A percentile compares a stretch with the other conserved stretches of the same genome.
These are phyloP conservation scores for Spinibarbus caldwelli DNA, from an alignment of 2,797 vertebrate genomes.

Conservation along the genomic window DNA sequence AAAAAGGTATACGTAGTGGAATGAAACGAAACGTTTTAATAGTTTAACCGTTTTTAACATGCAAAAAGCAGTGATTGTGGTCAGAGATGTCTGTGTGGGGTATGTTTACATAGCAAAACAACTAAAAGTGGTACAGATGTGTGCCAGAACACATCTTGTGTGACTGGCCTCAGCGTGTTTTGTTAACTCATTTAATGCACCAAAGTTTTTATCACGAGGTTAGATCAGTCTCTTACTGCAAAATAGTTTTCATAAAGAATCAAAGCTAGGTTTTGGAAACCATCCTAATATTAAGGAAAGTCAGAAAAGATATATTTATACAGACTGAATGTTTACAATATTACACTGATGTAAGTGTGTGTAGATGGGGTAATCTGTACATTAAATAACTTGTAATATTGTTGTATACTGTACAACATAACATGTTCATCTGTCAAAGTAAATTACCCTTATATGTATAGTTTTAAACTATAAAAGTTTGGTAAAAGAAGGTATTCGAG, in stretches of 20 bases:
- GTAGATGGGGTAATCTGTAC: not conserved
- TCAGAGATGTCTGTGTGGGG: not conserved
- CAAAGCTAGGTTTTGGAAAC: not conserved
- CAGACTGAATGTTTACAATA: conserved; percentile 28
- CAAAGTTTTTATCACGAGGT: not conserved
- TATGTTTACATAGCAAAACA: conserved; percentile 7
- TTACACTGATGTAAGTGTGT: not conserved
- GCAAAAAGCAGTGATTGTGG: not conserved
- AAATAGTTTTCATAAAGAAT: not conserved
- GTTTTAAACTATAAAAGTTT: not conserved
- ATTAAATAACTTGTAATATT: not conserved
- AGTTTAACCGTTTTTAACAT: not conserved
- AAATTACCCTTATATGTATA: not conserved
- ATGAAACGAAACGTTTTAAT: not conserved
- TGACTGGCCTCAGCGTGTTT: not conserved
- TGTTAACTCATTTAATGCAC: not conserved
- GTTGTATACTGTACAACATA: not conserved
- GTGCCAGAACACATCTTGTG: not conserved
- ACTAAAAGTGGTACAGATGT: not conserved
- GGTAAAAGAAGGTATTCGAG: not conserved
- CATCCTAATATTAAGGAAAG: not conserved
- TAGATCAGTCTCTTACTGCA: not conserved
- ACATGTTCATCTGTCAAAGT: not conserved
- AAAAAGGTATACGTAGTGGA: not conserved
- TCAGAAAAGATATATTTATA: not conserved